These are phyloP conservation scores for Macrotrachela quadricornifera DNA, from an alignment of 1,140 invertebrate genomes.

Conservation along the genomic window DNA sequence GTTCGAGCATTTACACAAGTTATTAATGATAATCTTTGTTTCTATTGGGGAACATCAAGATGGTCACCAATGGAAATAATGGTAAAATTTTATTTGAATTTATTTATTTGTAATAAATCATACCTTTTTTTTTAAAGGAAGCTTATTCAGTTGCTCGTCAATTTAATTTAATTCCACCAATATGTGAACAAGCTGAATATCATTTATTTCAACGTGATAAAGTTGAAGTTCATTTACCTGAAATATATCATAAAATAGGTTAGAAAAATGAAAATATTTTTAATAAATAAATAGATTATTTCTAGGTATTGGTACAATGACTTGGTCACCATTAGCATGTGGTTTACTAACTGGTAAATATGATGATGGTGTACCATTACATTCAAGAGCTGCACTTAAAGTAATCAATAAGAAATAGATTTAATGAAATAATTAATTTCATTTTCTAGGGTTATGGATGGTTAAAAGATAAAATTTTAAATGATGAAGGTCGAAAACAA, in stretches of 20 bases:
- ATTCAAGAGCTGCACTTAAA: constrained; percentile 60
- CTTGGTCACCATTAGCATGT: constrained; percentile 66
- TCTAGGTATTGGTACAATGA: constrained; percentile 52
- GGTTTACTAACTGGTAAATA: constrained; percentile 53
- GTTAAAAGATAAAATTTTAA: constrained; percentile 33
- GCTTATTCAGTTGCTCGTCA: constrained; percentile 81
- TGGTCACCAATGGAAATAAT: constrained; percentile 32
- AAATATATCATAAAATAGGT: constrained; percentile 86
- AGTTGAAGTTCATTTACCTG: constrained; percentile 77
- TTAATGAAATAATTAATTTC: neutral
- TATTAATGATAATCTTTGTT: constrained; percentile 27
- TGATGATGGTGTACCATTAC: constrained; percentile 53
- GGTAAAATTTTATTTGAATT: constrained; percentile 12
- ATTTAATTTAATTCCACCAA: constrained; percentile 83
- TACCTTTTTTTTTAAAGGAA: constrained; percentile 33
- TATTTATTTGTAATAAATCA: neutral
- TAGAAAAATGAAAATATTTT: neutral
- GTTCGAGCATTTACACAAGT: constrained; percentile 28
- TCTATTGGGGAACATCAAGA: constrained; percentile 31
- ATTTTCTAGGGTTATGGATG: constrained; percentile 30
- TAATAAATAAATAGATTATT: neutral
- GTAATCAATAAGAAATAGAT: constrained; percentile 23
- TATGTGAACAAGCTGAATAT: constrained; percentile 82
- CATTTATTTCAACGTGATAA: constrained; percentile 87
- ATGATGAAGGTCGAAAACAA: constrained; percentile 37